Percentiles rank a stretch among this genome's conserved stretches.
phyloP scores from a whole-genome alignment of 2,888 invertebrate species.

The Eupithecia vulgata region DNA sequence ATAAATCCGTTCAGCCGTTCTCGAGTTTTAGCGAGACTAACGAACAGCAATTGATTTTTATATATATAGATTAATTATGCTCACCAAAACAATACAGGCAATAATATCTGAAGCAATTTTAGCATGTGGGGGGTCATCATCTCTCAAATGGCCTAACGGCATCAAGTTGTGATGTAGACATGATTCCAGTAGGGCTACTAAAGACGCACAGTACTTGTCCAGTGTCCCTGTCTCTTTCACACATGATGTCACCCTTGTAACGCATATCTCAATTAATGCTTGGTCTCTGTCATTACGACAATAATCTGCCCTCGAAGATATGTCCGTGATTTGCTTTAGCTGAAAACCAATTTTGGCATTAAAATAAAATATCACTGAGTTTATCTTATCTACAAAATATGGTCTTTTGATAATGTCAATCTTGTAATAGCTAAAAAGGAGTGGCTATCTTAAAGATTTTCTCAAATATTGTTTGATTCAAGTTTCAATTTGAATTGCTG shows the following conservation, averaged over 20 bases:
- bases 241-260: constrained; percentile 95
- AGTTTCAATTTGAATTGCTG: constrained; percentile 40
- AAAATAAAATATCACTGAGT: neutral
- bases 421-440: constrained; percentile 30
- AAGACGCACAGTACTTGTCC: constrained; percentile 92
- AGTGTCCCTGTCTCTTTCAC: constrained; percentile 94
- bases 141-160: constrained; percentile 86
- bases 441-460: constrained; percentile 27
- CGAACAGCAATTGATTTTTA: no score
- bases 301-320: constrained; percentile 93
- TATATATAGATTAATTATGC: no score
- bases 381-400: constrained; percentile 32
- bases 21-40: no score
- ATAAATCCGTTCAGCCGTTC: no score
- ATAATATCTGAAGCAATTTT: constrained; percentile 98
- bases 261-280: constrained; percentile 97
- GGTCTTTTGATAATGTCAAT: constrained; percentile 36
- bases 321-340: constrained; percentile 90
- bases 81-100: constrained; percentile 96
- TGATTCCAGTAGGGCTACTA: constrained; percentile 93
- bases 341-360: constrained; percentile 54
- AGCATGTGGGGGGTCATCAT: constrained; percentile 97
- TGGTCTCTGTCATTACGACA: constrained; percentile 95
- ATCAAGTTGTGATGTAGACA: constrained; percentile 95
- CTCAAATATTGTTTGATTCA: no score